These are phyloP conservation scores for Phoenicopterus ruber DNA, from an alignment of 2,113 vertebrate species.

Conservation along the genomic window DNA sequence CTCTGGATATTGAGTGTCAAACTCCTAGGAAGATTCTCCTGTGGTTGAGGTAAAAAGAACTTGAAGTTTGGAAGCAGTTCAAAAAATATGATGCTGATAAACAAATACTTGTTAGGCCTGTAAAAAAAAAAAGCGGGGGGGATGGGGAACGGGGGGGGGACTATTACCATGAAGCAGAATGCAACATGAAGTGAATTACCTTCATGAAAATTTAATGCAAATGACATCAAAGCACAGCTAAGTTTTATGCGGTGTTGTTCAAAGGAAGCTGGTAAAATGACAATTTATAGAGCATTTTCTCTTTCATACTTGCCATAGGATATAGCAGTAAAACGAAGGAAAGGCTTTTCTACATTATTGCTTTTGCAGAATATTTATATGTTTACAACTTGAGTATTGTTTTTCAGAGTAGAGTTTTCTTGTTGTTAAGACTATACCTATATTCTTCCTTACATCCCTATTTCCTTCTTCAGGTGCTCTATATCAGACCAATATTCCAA, in stretches of 20 bases:
- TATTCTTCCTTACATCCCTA: not conserved
- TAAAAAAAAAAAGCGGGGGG: not conserved
- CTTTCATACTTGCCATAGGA: not conserved
- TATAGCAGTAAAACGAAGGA: not conserved
- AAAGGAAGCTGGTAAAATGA: constrained; percentile 37
- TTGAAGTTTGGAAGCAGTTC: constrained; percentile 21
- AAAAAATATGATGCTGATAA: constrained; percentile 38
- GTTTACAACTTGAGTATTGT: not conserved
- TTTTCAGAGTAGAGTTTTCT: not conserved
- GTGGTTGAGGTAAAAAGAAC: not conserved
- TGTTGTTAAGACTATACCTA: not conserved
- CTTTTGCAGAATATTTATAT: constrained; percentile 25
- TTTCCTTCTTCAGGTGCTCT: not conserved
- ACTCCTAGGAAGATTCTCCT: not conserved
- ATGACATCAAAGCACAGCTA: constrained; percentile 34
- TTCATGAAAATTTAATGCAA: constrained; percentile 70
- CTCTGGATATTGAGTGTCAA: constrained; percentile 25
- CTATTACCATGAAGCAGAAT: constrained; percentile 34
- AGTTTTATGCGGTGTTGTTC: constrained; percentile 11
- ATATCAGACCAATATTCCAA: not conserved
- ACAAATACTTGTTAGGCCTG: constrained; percentile 29
- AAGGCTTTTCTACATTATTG: not conserved
- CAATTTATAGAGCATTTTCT: constrained; percentile 30
- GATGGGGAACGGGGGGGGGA: not conserved
- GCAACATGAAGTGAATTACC: constrained; percentile 29